phyloP scores from a whole-genome alignment of 2,888 invertebrate species.

The Platypus cylindrus region DNA sequence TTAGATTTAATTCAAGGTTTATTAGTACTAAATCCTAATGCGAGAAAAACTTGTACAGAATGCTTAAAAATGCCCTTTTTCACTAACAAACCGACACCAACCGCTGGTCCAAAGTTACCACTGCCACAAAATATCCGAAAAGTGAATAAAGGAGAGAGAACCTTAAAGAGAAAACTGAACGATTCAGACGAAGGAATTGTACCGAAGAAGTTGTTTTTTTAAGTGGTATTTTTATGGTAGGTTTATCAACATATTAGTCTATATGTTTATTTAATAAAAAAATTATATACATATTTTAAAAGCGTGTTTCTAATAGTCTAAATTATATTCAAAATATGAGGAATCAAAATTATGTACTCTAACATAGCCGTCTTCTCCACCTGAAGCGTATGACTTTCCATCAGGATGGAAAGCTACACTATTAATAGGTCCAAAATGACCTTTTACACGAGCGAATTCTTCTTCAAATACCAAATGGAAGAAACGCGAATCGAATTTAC shows the following conservation, averaged over 20 bases:
- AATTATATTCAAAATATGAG: conserved; percentile 90
- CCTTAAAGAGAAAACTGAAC: conserved; percentile 62
- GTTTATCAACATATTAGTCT: neutral
- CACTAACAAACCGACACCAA: conserved; percentile 79
- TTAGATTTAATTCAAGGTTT: conserved; percentile 66
- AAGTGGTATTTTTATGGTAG: conserved; percentile 12
- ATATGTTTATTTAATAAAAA: conserved; percentile 2
- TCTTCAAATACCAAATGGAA: conserved; percentile 95
- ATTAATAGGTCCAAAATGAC: conserved; percentile 99
- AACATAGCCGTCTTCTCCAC: conserved; percentile 98
- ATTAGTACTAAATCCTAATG: conserved; percentile 69
- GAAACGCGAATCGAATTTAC: conserved; percentile 92
- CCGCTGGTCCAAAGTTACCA: conserved; percentile 72
- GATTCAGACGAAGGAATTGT: conserved; percentile 55
- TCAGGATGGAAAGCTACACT: conserved; percentile 96
- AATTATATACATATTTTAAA: conserved; percentile 5
- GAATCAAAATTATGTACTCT: conserved; percentile 93
- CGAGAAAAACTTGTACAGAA: conserved; percentile 68
- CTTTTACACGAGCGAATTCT: conserved; percentile 95
- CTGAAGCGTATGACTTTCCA: conserved; percentile 91
- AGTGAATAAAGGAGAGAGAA: conserved; percentile 46
- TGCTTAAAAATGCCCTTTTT: conserved; percentile 86
- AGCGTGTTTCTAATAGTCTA: conserved; percentile 53
- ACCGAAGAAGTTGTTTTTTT: conserved; percentile 57
- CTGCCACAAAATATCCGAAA: conserved; percentile 54